Evolutionary conservation across 2,797 vertebrate genomes (phyloP), one percentile per base, ranked within the genome.

Genomic region (Sardinella longiceps): DNA sequence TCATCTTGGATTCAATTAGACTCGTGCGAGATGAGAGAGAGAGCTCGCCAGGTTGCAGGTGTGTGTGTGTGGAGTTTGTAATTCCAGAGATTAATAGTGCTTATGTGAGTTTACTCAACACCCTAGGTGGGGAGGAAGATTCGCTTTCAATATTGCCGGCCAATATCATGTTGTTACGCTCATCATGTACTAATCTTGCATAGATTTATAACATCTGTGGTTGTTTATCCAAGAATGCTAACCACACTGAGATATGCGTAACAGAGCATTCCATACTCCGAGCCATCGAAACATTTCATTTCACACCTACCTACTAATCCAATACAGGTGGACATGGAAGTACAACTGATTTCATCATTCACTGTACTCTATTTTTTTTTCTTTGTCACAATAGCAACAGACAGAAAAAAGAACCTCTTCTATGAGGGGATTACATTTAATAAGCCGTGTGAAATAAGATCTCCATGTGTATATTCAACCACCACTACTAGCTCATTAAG

Each of bases 61-160:
- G 30, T 37, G 25, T 30, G 30, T 70, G 28, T 15, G 63, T 33
- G 30, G 63, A 70, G 11, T 70, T 70, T 39, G 18, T 43, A 39
- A 39, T 77, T 77, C 23, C 2, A 43, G 70, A 77, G 70, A 77
- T 77, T 77, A 77, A 77, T 77, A 20, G 70, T 33, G 33, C 33
- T 77, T 39, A 77, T 23, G 66, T 18, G 66, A 37, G 33, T 70
- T 70, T 77, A 39, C 70, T 77, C 39, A 39, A 43, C 70, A 43
- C 15, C 70, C 6, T 77, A 5, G 43, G 70, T 77, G 70, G 70
- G 70, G 37, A 43, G 70, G 20, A 43, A 39, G 33, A 77, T 77
- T 77, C 7, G 70, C 20, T 18, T 77, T 20, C 66, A 77, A 39
- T 43, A 14, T 28, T 70, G 70, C 39, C 23, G 70, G 70, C 15